Evolutionary conservation across 2,113 vertebrate species (phyloP).

Genomic region (Tonatia bakeri): DNA sequence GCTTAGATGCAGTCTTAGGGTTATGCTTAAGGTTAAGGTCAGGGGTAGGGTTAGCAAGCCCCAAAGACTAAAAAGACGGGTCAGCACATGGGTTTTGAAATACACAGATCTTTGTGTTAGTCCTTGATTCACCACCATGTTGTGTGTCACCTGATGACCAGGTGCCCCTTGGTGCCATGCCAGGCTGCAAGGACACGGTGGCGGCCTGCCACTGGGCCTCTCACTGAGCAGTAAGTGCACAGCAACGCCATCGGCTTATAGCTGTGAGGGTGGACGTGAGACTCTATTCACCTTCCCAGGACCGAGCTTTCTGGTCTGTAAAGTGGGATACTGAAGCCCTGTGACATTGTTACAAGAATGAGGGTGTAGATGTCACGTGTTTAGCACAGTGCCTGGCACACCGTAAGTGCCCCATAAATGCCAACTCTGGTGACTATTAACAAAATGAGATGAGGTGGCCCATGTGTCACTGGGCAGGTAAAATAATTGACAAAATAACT

Average conservation of each 20-base stretch:
- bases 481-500: not conserved
- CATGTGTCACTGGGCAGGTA: not conserved
- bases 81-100: not conserved
- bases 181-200: not conserved
- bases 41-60: not conserved
- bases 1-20: not conserved
- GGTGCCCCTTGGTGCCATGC: not conserved
- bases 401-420: not conserved
- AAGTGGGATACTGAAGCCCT: not conserved
- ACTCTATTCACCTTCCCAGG: not conserved
- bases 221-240: not conserved
- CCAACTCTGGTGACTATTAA: not conserved
- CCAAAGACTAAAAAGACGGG: not conserved
- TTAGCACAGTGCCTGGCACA: not conserved
- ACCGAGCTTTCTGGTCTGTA: not conserved
- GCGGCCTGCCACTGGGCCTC: not conserved
- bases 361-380: fast-evolving
- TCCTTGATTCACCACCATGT: fast-evolving
- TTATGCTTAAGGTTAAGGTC: not conserved
- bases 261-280: not conserved
- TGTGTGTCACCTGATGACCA: fast-evolving
- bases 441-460: not conserved
- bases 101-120: not conserved
- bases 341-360: fast-evolving
- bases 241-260: fast-evolving